These are phyloP conservation scores for Tenualosa ilisha DNA, from an alignment of 2,797 vertebrate genomes.

Conservation along the genomic window DNA sequence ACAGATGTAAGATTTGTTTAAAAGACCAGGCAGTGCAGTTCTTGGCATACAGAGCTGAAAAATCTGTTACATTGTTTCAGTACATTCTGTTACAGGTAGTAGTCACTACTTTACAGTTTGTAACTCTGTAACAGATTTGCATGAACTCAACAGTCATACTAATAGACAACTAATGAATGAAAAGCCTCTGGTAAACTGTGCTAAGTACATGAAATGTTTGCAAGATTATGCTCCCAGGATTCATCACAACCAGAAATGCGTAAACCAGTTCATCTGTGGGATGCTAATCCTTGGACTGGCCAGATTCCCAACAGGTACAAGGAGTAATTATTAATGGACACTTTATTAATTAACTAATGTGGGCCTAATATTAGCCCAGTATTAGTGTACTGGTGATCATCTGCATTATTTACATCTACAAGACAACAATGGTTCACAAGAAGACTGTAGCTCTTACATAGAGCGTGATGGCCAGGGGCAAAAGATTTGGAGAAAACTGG, in stretches of 20 bases:
- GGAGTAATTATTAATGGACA: background rate
- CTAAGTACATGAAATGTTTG: too few species aligned
- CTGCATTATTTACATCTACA: background rate
- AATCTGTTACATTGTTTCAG: too few species aligned
- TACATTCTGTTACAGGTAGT: too few species aligned
- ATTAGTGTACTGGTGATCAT: background rate
- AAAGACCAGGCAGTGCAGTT: background rate
- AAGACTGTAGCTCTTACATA: constrained; percentile 76
- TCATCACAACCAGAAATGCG: background rate
- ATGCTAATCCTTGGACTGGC: background rate
- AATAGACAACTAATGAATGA: background rate
- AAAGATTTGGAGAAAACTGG: constrained; percentile 73
- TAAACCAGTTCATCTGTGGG: background rate
- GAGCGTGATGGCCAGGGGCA: constrained; percentile 82
- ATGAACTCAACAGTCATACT: background rate
- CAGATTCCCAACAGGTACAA: background rate
- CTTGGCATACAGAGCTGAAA: too few species aligned
- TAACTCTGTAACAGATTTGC: too few species aligned
- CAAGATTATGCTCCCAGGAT: background rate
- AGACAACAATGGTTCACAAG: too few species aligned
- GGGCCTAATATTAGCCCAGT: background rate
- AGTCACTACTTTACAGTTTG: background rate
- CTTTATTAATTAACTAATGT: background rate
- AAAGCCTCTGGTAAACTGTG: background rate
- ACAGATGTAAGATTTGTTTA: background rate